phyloP scores from a whole-genome alignment of 2,113 vertebrate genomes.

The Pelobates fuscus region DNA sequence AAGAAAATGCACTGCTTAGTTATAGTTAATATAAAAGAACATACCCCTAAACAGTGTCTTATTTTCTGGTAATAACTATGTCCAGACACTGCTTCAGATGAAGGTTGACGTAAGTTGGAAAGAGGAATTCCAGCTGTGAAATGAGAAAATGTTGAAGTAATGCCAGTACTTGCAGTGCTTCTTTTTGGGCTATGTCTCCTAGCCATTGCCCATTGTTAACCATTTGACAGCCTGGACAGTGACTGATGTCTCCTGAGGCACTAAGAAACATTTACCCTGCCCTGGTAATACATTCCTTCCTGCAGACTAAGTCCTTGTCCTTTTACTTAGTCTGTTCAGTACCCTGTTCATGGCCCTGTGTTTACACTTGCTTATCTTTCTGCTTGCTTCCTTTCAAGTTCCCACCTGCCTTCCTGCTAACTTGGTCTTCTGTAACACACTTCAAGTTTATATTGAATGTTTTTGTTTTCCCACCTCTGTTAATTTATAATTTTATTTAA shows the following conservation, averaged over 20 bases:
- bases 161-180: conserved; percentile 3
- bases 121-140: conserved; percentile 18
- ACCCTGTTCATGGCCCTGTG: too few species aligned
- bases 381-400: too few species aligned
- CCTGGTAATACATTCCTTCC: too few species aligned
- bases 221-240: background rate
- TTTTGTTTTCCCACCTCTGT: conserved; percentile 6
- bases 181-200: background rate
- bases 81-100: background rate
- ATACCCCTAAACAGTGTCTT: conserved; percentile 16
- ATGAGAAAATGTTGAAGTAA: background rate
- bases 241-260: background rate
- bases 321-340: too few species aligned
- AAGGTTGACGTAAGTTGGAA: conserved; percentile 35
- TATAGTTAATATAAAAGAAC: background rate
- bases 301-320: too few species aligned
- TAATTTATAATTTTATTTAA: conserved; percentile 38
- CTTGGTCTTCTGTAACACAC: background rate
- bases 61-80: conserved; percentile 17
- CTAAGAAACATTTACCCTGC: too few species aligned
- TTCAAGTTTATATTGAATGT: background rate
- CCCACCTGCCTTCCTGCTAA: too few species aligned
- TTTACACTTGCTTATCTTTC: too few species aligned
- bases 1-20: too few species aligned
- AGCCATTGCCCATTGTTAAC: background rate